Percentiles rank a stretch among this genome's conserved stretches.
These are phyloP conservation scores for Gandaritis pyraliata DNA, from an alignment of 2,888 invertebrate genomes.

Conservation along the genomic window DNA sequence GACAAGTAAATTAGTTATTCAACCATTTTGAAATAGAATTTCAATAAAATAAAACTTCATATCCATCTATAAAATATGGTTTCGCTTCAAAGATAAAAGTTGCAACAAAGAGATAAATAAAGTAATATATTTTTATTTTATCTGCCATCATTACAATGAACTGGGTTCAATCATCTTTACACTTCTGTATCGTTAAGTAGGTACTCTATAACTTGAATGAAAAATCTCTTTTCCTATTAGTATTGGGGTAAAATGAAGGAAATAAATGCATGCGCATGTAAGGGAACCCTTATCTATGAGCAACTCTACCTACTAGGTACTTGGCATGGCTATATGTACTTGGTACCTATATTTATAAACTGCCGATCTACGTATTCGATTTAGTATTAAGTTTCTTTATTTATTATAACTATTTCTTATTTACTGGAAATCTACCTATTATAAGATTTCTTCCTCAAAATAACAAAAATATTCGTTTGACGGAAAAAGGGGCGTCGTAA, in stretches of 20 bases:
- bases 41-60: too few relatives aligned
- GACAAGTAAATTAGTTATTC: too few relatives aligned
- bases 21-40: too few relatives aligned
- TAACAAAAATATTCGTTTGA: neutral
- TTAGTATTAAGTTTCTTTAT: neutral
- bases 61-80: too few relatives aligned
- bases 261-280: constrained; percentile 26
- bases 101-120: too few relatives aligned
- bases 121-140: too few relatives aligned
- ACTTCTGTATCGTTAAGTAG: too few relatives aligned
- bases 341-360: neutral
- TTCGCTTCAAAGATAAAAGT: too few relatives aligned
- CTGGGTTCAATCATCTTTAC: too few relatives aligned
- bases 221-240: neutral
- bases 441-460: neutral
- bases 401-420: too few relatives aligned
- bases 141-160: too few relatives aligned
- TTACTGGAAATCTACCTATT: neutral
- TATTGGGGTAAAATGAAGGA: neutral
- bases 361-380: neutral
- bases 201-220: too few relatives aligned
- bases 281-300: constrained; percentile 3
- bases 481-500: constrained; percentile 15
- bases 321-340: neutral
- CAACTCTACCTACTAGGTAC: constrained; percentile 2